Evolutionary conservation across 1,140 invertebrate genomes (phyloP), one percentile per base, ranked within the genome.

Genomic region (Temnothorax nylanderi): DNA sequence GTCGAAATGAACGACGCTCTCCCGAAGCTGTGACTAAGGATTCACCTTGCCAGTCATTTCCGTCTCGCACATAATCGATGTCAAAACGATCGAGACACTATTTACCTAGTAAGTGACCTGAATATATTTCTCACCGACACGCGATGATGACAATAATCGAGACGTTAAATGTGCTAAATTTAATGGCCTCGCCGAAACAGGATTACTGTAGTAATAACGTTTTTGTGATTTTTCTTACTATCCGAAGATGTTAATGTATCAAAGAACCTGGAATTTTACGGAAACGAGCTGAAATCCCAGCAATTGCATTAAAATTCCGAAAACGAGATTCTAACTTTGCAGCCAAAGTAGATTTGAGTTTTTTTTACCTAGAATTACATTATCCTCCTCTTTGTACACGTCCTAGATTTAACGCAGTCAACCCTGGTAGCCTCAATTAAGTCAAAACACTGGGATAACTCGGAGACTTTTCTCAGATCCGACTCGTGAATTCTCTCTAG

Each of bases 381-480:
- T 74, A 74, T 58, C 54, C 41, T 58, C 0, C 18, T 74, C 41
- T 74, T 58, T 69, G 32, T 72, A 60, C 32, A 47, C 54, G 32
- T 58, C 3, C n/a, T 62, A 41, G 13, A 84, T 75, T 75, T 71
- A 81, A 47, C 18, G 21, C 32, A 34, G 80, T n/a, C 41, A 41
- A 60, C 26, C 37, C 3, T 11, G 32, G 41, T 56, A 49, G 37
- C 54, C 21, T 21, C 44, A 81, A 89, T 89, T 88, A 86, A 51
- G 44, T 58, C 34, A 69, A 71, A 58, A 89, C 82, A 76, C 60
- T 85, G 56, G 62, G 18, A 54, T 60, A 71, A 69, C 47, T 75
- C 32, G 54, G 67, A 69, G 60, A 49, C 34, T 13, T 65, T 69
- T 26, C 69, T 67, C 37, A 21, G 7, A 49, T 13, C 37, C 7